Conservation (phyloP, 2,888 invertebrate species). For the Tetrapedia diversipes region DNA sequence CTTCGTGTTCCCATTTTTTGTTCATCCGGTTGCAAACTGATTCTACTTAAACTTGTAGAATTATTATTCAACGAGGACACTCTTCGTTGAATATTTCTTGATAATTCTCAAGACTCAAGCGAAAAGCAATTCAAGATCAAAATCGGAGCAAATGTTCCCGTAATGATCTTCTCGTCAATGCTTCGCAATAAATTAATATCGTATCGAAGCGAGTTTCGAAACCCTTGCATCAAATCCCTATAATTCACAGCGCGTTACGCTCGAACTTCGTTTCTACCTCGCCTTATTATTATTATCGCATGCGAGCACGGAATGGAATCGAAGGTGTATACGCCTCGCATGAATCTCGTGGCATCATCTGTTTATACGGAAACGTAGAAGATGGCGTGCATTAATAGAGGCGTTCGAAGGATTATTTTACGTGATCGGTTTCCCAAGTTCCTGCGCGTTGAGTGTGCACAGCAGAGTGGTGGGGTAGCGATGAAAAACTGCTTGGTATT, state of each 20-base stretch:
- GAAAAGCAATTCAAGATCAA: too few relatives aligned
- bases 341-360: conserved; percentile 47
- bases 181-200: too few relatives aligned
- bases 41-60: too few relatives aligned
- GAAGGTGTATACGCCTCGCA: conserved; percentile 7
- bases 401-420: conserved; percentile 59
- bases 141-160: too few relatives aligned
- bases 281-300: conserved; percentile 12
- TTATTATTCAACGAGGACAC: too few relatives aligned
- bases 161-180: too few relatives aligned
- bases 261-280: conserved; percentile 9
- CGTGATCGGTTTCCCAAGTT: conserved; percentile 49
- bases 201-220: background rate
- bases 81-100: too few relatives aligned
- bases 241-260: background rate
- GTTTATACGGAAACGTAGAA: conserved; percentile 38
- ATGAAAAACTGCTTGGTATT: conserved; percentile 58
- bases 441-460: background rate
- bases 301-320: conserved; percentile 17
- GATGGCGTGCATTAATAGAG: conserved; percentile 53
- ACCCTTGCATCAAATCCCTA: background rate
- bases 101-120: too few relatives aligned
- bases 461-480: conserved; percentile 14
- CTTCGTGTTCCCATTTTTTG: too few relatives aligned
- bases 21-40: too few relatives aligned